Conservation (phyloP, 2,113 vertebrate genomes). For the Mixornis gularis region DNA sequence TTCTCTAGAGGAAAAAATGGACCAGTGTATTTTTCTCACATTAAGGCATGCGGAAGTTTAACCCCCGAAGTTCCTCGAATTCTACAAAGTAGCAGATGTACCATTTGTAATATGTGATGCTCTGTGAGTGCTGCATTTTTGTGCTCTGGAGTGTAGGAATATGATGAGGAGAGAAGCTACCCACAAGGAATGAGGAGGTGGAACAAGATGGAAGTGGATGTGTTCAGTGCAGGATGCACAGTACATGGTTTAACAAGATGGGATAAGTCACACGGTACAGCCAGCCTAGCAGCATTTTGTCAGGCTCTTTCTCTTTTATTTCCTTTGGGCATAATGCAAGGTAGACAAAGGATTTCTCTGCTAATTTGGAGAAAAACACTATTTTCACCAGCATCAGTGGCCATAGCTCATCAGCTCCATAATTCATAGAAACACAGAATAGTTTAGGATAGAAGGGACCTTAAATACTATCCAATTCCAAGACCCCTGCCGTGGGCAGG, state of each 20-base stretch:
- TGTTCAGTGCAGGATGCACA: not conserved
- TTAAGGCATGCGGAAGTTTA: not conserved
- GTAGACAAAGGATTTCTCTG: not conserved
- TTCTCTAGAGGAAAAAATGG: not conserved
- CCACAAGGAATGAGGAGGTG: not conserved
- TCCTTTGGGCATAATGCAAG: not conserved
- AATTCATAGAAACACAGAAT: not conserved
- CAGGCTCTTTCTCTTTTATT: not conserved
- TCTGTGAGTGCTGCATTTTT: not conserved
- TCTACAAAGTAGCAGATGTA: not conserved
- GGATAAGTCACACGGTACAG: not conserved
- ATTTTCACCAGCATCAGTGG: not conserved
- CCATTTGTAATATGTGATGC: not conserved
- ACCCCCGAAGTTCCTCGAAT: not conserved
- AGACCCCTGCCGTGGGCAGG: not conserved
- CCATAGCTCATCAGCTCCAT: not conserved
- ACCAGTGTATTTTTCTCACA: not conserved
- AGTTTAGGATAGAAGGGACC: not conserved
- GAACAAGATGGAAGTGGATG: not conserved
- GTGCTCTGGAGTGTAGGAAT: not conserved
- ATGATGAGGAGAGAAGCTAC: not conserved
- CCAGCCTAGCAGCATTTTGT: not conserved
- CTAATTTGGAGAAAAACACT: not conserved
- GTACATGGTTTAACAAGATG: not conserved
- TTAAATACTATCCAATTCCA: not conserved